phyloP scores from a whole-genome alignment of 2,113 vertebrate species.

The Pangasianodon gigas region DNA sequence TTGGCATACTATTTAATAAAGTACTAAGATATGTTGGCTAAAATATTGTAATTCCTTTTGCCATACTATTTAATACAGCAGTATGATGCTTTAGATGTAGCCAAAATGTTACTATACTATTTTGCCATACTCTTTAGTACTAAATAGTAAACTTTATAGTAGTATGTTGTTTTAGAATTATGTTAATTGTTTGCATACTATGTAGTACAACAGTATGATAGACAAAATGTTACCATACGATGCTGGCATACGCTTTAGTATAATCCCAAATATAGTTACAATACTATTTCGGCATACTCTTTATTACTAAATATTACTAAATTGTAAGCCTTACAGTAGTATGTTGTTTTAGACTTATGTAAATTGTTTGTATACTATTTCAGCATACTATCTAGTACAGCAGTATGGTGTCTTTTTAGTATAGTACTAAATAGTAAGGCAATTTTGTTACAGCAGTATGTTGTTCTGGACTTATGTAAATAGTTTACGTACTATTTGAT shows the following conservation, averaged over 20 bases:
- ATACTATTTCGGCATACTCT: too few relatives aligned
- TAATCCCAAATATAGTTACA: background rate
- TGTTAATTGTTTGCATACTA: background rate
- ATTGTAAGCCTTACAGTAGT: too few relatives aligned
- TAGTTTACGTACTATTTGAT: background rate
- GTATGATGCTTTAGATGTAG: background rate
- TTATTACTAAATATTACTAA: too few relatives aligned
- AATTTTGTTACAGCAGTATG: background rate
- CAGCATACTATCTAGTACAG: too few relatives aligned
- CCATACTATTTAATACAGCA: background rate
- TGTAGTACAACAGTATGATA: background rate
- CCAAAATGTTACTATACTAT: background rate
- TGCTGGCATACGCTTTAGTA: background rate
- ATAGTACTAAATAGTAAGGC: background rate
- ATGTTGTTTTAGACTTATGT: too few relatives aligned
- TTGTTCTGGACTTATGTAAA: too few relatives aligned
- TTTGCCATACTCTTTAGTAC: background rate
- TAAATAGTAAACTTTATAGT: background rate
- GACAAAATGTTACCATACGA: background rate
- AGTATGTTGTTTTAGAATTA: background rate
- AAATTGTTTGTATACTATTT: too few relatives aligned
- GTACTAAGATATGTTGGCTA: background rate
- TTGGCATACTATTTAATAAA: background rate
- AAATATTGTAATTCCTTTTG: background rate
- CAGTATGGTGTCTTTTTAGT: too few relatives aligned